A percentile compares a stretch with the other conserved stretches of the same genome.
phyloP scores from a whole-genome alignment of 2,797 vertebrate genomes.

The Ambastaia sidthimunki region DNA sequence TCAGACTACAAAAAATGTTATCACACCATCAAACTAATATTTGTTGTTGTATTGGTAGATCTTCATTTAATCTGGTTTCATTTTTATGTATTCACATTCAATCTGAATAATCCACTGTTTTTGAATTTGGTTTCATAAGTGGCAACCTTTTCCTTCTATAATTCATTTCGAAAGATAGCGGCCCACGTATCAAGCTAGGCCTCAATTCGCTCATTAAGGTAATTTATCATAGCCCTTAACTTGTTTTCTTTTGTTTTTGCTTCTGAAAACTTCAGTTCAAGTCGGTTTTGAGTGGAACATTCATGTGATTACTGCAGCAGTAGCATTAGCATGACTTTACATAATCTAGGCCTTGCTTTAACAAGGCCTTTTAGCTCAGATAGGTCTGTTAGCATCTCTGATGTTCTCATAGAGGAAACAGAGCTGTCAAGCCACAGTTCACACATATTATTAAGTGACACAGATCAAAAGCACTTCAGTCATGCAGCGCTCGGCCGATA shows the following conservation, averaged over 20 bases:
- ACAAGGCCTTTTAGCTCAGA: conserved; percentile 20
- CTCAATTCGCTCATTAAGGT: background rate
- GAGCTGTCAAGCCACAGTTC: background rate
- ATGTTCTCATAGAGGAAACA: background rate
- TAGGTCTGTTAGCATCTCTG: conserved; percentile 14
- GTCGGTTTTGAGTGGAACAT: background rate
- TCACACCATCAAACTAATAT: background rate
- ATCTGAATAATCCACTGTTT: background rate
- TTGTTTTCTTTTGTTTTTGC: conserved; percentile 14
- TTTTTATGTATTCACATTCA: background rate
- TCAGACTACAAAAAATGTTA: background rate
- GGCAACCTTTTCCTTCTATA: background rate
- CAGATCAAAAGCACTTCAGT: conserved; percentile 31
- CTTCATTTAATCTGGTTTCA: background rate
- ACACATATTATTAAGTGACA: conserved; percentile 1
- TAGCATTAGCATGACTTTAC: background rate
- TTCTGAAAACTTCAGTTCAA: background rate
- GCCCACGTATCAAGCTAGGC: conserved; percentile 26
- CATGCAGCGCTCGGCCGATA: conserved; percentile 1
- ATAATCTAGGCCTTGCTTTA: conserved; percentile 24
- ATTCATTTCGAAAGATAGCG: conserved; percentile 10
- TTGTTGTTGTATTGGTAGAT: background rate
- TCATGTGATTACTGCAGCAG: background rate
- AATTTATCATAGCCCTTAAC: background rate
- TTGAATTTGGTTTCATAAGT: background rate